phyloP scores from a whole-genome alignment of 2,888 invertebrate species.

The Alloplasta piceator region DNA sequence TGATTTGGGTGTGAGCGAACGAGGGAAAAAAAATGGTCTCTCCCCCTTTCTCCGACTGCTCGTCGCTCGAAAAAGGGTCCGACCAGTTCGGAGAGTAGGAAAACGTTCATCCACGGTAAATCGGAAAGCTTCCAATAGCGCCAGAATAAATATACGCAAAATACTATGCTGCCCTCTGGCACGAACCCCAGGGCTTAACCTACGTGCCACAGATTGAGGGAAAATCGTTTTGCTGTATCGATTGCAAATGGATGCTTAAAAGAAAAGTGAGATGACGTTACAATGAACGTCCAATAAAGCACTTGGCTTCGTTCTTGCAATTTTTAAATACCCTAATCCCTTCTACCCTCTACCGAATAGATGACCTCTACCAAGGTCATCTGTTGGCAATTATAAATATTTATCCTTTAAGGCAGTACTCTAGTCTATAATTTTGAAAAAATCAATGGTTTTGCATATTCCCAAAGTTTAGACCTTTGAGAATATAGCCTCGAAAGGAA shows the following conservation, averaged over 20 bases:
- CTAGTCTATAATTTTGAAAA: no score
- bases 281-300: conserved; percentile 32
- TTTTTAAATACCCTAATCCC: conserved; percentile 46
- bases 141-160: conserved; percentile 34
- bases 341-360: no score
- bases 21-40: conserved; percentile 23
- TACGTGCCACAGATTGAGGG: conserved; percentile 58
- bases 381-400: conserved; percentile 27
- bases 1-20: conserved; percentile 46
- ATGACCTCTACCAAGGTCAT: not conserved
- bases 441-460: no score
- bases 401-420: not conserved
- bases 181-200: conserved; percentile 47
- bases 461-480: no score
- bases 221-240: conserved; percentile 65
- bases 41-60: conserved; percentile 12
- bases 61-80: conserved; percentile 45
- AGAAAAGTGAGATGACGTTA: conserved; percentile 12
- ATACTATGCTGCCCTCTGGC: conserved; percentile 20
- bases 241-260: conserved; percentile 55
- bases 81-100: conserved; percentile 49
- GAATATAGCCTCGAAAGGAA: no score
- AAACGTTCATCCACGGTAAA: conserved; percentile 61
- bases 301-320: conserved; percentile 29
- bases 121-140: conserved; percentile 53